Base-by-base conservation (phyloP, 2,888 invertebrate species). In the Sinotaia quadrata region DNA sequence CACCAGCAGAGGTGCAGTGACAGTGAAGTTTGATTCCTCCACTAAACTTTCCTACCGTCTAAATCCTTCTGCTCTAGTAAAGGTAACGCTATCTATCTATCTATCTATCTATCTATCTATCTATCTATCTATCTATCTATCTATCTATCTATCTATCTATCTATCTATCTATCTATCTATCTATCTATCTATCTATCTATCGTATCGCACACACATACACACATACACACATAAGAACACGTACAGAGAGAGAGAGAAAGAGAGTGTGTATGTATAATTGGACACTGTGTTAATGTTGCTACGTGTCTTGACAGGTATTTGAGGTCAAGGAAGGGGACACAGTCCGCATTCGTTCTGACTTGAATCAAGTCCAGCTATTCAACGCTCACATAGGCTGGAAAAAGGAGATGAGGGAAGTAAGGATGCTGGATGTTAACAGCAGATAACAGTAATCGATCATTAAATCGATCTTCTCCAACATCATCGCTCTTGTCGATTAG, bases 401-500 rank as follows among this genome's bases (percentile, higher is more conserved):
- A 10, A 49, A 36, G 10, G 37, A 57, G 5, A 71, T 71, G 67
- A 51, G 57, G 12, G n/a, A 29, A 63, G 71, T 67, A 37, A 15
- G 44, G 4, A n/a, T n/a, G n/a, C n/a, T n/a, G n/a, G n/a, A n/a
- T n/a, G n/a, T n/a, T n/a, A n/a, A n/a, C n/a, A n/a, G n/a, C n/a
- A n/a, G n/a, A n/a, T n/a, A n/a, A n/a, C n/a, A n/a, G n/a, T n/a
- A n/a, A n/a, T n/a, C n/a, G n/a, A n/a, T n/a, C n/a, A n/a, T n/a
- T n/a, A n/a, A n/a, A n/a, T n/a, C n/a, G n/a, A n/a, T n/a, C n/a
- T n/a, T n/a, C n/a, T n/a, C n/a, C n/a, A n/a, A n/a, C n/a, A n/a
- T n/a, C n/a, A n/a, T n/a, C n/a, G n/a, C n/a, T n/a, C n/a, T n/a
- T n/a, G n/a, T n/a, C n/a, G n/a, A n/a, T n/a, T n/a, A n/a, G n/a